Evolutionary conservation across 2,888 invertebrate genomes (phyloP).

Genomic region (Cosmia trapezina): DNA sequence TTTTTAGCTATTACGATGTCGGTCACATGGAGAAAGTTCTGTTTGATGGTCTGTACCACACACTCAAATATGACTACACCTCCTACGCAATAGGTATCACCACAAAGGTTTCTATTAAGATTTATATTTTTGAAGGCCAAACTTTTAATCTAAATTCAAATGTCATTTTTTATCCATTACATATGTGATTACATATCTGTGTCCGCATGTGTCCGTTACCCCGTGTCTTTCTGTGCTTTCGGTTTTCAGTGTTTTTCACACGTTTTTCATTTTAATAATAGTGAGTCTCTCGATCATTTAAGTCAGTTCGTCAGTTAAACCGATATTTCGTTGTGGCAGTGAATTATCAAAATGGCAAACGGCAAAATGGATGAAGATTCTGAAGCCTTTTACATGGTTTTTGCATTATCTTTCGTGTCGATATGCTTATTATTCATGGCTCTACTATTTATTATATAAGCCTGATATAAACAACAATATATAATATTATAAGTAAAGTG

Average conservation of each 20-base stretch:
- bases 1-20: too few species aligned
- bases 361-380: conserved; percentile 31
- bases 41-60: too few species aligned
- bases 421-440: conserved; percentile 8
- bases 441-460: conserved; percentile 28
- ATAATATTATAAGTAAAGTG: too few species aligned
- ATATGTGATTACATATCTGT: too few species aligned
- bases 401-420: neutral
- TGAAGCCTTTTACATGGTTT: conserved; percentile 5
- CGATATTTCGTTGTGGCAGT: neutral
- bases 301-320: neutral
- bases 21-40: too few species aligned
- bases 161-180: neutral
- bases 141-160: neutral
- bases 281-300: too few species aligned
- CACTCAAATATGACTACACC: too few species aligned
- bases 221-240: neutral
- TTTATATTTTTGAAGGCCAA: neutral
- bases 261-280: neutral
- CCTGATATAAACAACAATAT: neutral
- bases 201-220: too few species aligned
- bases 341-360: neutral
- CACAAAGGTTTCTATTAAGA: neutral
- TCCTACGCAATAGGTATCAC: neutral
- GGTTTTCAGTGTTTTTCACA: neutral